Base-by-base conservation (phyloP, 2,888 invertebrate genomes). In the Balanococcus diminutus region DNA sequence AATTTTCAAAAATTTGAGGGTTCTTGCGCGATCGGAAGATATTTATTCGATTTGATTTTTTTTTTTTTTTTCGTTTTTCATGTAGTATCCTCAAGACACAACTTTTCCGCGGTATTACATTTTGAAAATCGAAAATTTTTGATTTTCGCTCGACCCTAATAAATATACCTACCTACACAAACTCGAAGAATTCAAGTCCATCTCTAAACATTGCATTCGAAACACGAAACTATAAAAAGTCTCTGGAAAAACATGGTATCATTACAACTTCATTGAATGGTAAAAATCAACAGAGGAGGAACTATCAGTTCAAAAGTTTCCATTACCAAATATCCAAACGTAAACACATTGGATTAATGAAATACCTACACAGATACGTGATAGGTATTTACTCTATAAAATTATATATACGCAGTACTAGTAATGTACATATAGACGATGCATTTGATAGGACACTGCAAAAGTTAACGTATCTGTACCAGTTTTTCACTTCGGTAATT, bases 341-440 rank as follows among this genome's bases (percentile, higher is more conserved):
- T 56, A 56, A 56, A 56, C 56, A 56, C 56, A 56, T 56, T 56
- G 56, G 56, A 56, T 56, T 56, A 56, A 56, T 56, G 56, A 56
- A 56, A 56, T 56, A 56, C n/a, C n/a, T n/a, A n/a, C 56, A 56
- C 56, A 56, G 22, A 56, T 56, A 56, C 56, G 56, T 56, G 56
- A 56, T 56, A 56, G 42, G 42, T 42, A 42, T 6, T 8, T 36
- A 42, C 11, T 42, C 14, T 42, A 42, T 42, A 42, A 42, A 9
- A 42, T 11, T 14, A 42, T 42, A 1, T 14, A 14, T 16, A n/a
- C n/a, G 46, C n/a, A 46, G 3, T 46, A 46, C n/a, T 3, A 8
- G 36, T 36, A 36, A 36, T 36, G 8, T 46, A 46, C 11, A n/a
- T 22, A 56, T 19, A 56, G 22, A 56, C 56, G 56, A 56, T 56